phyloP scores from a whole-genome alignment of 2,113 vertebrate species.

The Rhinopomastus cyanomelas region DNA sequence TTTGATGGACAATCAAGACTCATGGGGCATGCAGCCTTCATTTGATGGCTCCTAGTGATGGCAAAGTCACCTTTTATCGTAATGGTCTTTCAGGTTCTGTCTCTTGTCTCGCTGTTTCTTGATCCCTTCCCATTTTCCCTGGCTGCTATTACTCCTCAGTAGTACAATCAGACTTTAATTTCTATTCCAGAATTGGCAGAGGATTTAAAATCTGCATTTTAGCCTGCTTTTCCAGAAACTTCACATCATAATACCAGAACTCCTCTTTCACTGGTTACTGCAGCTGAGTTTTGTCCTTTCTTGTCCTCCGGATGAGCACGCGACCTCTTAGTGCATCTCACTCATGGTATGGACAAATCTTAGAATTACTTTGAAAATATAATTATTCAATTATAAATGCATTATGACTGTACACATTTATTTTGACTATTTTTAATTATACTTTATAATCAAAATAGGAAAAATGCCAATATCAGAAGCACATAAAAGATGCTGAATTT shows the following conservation, averaged over 20 bases:
- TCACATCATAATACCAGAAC: neutral
- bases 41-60: neutral
- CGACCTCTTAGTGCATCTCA: neutral
- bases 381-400: neutral
- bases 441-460: neutral
- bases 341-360: neutral
- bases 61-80: neutral
- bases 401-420: neutral
- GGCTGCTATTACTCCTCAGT: neutral
- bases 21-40: neutral
- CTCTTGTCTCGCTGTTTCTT: neutral
- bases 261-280: neutral
- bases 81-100: neutral
- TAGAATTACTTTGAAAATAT: neutral
- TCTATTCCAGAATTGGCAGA: neutral
- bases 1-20: neutral
- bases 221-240: neutral
- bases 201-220: neutral
- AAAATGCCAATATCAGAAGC: neutral
- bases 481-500: neutral
- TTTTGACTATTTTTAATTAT: neutral
- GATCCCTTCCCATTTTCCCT: neutral
- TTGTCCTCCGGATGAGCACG: neutral
- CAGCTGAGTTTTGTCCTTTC: neutral
- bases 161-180: neutral